phyloP scores from a whole-genome alignment of 2,113 vertebrate genomes.

The Brachyhypopomus gauderio region DNA sequence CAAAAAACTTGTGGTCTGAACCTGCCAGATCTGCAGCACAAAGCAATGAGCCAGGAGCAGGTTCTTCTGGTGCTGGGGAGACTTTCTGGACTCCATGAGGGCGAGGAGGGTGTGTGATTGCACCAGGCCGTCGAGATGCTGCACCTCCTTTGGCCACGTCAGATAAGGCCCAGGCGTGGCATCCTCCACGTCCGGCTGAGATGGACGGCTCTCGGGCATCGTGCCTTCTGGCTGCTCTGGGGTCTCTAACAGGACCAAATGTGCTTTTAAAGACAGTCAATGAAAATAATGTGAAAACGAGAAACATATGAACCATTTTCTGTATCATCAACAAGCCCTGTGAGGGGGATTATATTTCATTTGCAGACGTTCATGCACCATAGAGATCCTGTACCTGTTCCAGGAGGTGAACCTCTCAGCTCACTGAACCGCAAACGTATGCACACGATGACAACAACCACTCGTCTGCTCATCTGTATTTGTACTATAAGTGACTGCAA shows the following conservation, averaged over 20 bases:
- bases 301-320: background rate
- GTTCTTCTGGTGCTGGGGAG: conserved; percentile 71
- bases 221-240: background rate
- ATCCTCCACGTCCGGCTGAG: conserved; percentile 51
- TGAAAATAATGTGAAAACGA: background rate
- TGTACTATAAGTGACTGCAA: background rate
- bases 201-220: conserved; percentile 44
- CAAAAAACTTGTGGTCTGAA: conserved; percentile 52
- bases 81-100: conserved; percentile 64
- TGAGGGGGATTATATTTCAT: background rate
- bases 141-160: conserved; percentile 71
- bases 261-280: background rate
- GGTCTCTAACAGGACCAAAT: conserved; percentile 46
- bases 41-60: conserved; percentile 80
- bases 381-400: background rate
- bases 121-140: conserved; percentile 79
- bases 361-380: background rate
- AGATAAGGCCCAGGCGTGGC: conserved; percentile 52
- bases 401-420: background rate
- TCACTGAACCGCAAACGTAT: background rate
- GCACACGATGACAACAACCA: background rate
- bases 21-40: conserved; percentile 84
- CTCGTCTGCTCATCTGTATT: too few relatives aligned
- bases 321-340: background rate
- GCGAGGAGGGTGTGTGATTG: conserved; percentile 80